Conservation (phyloP, 2,797 vertebrate species). For the Myoxocephalus aenaeus region DNA sequence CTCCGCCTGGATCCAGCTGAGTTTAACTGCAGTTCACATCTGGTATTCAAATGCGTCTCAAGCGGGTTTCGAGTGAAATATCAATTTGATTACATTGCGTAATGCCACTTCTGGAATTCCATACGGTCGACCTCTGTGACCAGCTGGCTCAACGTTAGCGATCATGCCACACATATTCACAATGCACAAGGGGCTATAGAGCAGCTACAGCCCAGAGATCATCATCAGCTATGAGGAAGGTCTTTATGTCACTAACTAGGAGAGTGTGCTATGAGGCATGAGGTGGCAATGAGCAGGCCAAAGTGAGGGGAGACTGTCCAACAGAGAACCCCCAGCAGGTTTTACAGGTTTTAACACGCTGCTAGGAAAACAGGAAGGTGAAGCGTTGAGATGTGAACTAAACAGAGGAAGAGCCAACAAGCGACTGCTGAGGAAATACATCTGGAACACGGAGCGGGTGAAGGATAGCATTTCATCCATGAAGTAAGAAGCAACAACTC, state of each 20-base stretch:
- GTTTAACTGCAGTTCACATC: slow-evolving; percentile 39
- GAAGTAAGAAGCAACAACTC: not conserved
- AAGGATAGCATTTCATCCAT: not conserved
- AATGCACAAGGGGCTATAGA: not conserved
- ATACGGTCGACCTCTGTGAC: not conserved
- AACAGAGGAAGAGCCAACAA: not conserved
- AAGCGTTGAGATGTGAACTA: not conserved
- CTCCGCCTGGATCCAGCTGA: slow-evolving; percentile 9
- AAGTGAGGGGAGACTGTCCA: not conserved
- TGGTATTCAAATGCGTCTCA: slow-evolving; percentile 36
- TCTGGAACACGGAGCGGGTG: not conserved
- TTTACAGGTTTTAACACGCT: not conserved
- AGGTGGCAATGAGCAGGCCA: not conserved
- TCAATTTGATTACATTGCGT: slow-evolving; percentile 16
- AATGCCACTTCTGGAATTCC: slow-evolving; percentile 10
- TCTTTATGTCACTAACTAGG: not conserved
- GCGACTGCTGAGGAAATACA: no score
- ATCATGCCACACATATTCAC: not conserved
- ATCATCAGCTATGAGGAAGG: not conserved
- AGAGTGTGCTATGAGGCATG: not conserved
- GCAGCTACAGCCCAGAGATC: not conserved
- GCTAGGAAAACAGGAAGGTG: not conserved
- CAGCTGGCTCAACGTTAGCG: not conserved
- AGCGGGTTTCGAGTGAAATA: slow-evolving; percentile 43
- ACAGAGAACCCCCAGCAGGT: not conserved